Evolutionary conservation across 1,140 invertebrate genomes (phyloP).

Genomic region (Eubasilissa regina): DNA sequence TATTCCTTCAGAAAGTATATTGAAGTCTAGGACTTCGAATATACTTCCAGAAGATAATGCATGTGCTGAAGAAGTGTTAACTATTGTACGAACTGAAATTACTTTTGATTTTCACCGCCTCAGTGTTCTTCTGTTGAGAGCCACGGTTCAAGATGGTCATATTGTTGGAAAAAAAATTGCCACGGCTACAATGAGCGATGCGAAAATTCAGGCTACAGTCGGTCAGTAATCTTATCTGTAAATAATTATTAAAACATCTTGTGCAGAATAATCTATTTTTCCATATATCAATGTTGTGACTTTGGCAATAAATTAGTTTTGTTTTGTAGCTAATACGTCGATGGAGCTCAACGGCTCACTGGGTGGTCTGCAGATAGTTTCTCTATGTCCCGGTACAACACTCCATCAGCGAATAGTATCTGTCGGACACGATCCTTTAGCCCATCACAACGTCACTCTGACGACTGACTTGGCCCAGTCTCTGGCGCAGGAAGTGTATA

Average conservation of each 20-base stretch:
- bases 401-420: constrained; percentile 89
- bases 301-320: not conserved
- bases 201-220: constrained; percentile 90
- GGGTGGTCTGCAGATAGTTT: constrained; percentile 92
- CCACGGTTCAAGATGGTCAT: constrained; percentile 81
- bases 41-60: constrained; percentile 57
- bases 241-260: not conserved
- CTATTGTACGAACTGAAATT: constrained; percentile 78
- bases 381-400: constrained; percentile 88
- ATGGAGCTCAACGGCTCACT: constrained; percentile 86
- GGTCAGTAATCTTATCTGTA: constrained; percentile 70
- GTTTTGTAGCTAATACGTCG: constrained; percentile 68
- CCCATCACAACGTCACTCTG: constrained; percentile 65
- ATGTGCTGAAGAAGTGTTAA: constrained; percentile 58
- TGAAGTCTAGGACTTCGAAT: constrained; percentile 8
- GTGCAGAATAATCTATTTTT: not conserved
- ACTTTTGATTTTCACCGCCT: constrained; percentile 94
- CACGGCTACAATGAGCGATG: constrained; percentile 92
- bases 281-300: not conserved
- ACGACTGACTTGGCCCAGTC: constrained; percentile 62
- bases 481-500: constrained; percentile 71
- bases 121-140: constrained; percentile 88
- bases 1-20: constrained; percentile 55
- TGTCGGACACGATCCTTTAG: constrained; percentile 84
- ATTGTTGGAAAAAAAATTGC: constrained; percentile 90